phyloP scores from a whole-genome alignment of 2,888 invertebrate species.

The Ametastegia equiseti region DNA sequence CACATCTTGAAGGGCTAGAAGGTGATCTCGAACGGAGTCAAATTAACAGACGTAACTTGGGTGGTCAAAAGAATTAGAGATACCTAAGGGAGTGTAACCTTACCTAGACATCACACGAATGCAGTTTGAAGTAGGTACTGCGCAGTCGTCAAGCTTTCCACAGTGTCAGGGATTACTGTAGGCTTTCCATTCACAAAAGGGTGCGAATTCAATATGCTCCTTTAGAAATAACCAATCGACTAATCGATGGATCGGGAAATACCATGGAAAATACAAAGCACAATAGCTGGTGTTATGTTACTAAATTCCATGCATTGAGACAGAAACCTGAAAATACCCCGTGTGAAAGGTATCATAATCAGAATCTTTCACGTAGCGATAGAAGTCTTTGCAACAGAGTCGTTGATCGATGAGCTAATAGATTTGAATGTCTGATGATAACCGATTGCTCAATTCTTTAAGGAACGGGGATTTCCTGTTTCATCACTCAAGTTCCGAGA shows the following conservation, averaged over 20 bases:
- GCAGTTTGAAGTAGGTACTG: neutral
- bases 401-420: neutral
- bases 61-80: neutral
- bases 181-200: neutral
- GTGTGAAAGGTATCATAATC: neutral
- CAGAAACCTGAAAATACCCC: too few species aligned
- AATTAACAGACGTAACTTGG: constrained; percentile 19
- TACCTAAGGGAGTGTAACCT: neutral
- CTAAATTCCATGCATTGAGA: too few species aligned
- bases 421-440: constrained; percentile 16
- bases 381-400: neutral
- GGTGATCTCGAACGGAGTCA: constrained; percentile 10
- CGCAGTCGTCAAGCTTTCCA: neutral
- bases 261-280: neutral
- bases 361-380: neutral
- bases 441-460: neutral
- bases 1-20: neutral
- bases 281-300: neutral
- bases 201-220: neutral
- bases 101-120: neutral
- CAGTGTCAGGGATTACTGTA: constrained; percentile 5
- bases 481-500: neutral
- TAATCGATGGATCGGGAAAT: neutral
- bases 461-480: constrained; percentile 12
- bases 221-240: neutral